Percentiles rank a stretch among this genome's conserved stretches.
phyloP scores from a whole-genome alignment of 1,140 invertebrate species.

The Euglossa dilemma region DNA sequence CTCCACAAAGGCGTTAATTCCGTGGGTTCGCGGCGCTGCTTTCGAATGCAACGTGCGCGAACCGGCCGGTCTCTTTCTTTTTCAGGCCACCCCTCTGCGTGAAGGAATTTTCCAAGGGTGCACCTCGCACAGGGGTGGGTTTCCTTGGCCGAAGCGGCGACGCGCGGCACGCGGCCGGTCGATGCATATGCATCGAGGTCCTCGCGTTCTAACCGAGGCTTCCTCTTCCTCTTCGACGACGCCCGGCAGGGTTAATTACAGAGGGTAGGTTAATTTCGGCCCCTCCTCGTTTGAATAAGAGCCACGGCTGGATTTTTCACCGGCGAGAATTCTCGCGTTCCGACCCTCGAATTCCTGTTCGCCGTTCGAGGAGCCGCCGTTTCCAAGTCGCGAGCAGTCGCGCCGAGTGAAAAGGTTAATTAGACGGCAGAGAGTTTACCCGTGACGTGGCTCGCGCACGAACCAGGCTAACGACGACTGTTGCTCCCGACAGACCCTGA shows the following conservation, averaged over 20 bases:
- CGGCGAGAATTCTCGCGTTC: background rate
- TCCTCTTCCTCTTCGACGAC: background rate
- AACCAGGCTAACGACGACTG: slow-evolving; percentile 13
- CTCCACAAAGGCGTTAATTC: slow-evolving; percentile 29
- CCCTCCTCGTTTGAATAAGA: slow-evolving; percentile 18
- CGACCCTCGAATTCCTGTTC: background rate
- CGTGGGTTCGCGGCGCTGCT: slow-evolving; percentile 6
- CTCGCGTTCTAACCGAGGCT: background rate
- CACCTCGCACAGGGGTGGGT: background rate
- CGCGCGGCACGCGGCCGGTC: background rate
- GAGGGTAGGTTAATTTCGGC: slow-evolving; percentile 10
- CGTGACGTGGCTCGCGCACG: background rate
- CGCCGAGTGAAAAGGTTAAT: slow-evolving; percentile 27
- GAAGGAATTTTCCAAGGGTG: background rate
- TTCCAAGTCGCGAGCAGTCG: background rate
- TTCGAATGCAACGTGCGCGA: slow-evolving; percentile 15
- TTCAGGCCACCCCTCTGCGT: background rate
- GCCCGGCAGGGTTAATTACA: slow-evolving; percentile 47
- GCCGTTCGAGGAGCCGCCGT: background rate
- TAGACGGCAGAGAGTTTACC: background rate
- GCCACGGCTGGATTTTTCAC: slow-evolving; percentile 1
- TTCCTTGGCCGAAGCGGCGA: background rate
- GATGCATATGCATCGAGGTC: background rate
- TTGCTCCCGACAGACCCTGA: background rate
- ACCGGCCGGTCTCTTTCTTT: background rate